phyloP scores from a whole-genome alignment of 2,797 vertebrate species.

The Anabas testudineus region DNA sequence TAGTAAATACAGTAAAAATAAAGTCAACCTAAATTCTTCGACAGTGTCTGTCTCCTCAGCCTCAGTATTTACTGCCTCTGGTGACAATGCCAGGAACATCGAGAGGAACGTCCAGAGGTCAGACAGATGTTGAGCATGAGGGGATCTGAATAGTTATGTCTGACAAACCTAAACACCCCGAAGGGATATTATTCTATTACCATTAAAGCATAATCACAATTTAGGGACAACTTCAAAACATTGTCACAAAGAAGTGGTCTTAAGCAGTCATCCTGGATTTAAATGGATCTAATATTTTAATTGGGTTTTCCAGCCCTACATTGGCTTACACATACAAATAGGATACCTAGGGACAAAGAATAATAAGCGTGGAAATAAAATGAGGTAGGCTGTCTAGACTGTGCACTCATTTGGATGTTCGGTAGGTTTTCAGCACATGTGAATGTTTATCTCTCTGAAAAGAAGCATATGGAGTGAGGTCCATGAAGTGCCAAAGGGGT shows the following conservation, averaged over 20 bases:
- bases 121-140: slow-evolving; percentile 76
- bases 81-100: slow-evolving; percentile 73
- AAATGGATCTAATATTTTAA: slow-evolving; percentile 64
- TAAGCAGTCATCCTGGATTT: slow-evolving; percentile 37
- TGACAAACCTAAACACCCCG: slow-evolving; percentile 49
- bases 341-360: slow-evolving; percentile 68
- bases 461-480: slow-evolving; percentile 69
- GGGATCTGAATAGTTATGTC: slow-evolving; percentile 47
- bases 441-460: slow-evolving; percentile 82
- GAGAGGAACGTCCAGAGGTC: slow-evolving; percentile 73
- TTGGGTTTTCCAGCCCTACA: slow-evolving; percentile 56
- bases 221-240: slow-evolving; percentile 42
- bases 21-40: slow-evolving; percentile 68
- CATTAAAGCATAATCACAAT: slow-evolving; percentile 42
- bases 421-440: slow-evolving; percentile 75
- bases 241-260: slow-evolving; percentile 31
- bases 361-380: slow-evolving; percentile 70
- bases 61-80: slow-evolving; percentile 72
- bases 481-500: slow-evolving; percentile 69
- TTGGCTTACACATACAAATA: slow-evolving; percentile 52
- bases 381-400: slow-evolving; percentile 73
- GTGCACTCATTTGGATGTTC: slow-evolving; percentile 55
- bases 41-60: slow-evolving; percentile 51
- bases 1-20: slow-evolving; percentile 78
- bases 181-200: slow-evolving; percentile 44